These are phyloP conservation scores for Sabellastarte sp. DNA, from an alignment of 2,888 invertebrate genomes.

Conservation along the genomic window DNA sequence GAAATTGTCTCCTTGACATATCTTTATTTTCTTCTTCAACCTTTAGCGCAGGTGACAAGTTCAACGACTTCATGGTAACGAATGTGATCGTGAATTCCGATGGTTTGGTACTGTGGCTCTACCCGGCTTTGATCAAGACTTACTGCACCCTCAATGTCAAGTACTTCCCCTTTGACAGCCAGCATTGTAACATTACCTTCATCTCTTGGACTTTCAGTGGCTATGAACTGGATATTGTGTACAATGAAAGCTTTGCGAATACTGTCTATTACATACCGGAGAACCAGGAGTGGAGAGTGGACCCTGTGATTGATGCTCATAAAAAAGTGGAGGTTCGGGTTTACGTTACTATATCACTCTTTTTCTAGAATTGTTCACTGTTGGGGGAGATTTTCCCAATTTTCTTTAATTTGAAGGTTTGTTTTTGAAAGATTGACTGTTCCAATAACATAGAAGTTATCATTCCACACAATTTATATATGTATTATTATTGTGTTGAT, in stretches of 20 bases:
- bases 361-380: no score
- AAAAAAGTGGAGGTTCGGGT: no score
- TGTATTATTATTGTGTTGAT: no score
- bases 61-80: slow-evolving; percentile 51
- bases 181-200: slow-evolving; percentile 61
- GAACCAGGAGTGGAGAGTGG: slow-evolving; percentile 71
- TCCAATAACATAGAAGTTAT: no score
- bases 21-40: no score
- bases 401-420: no score
- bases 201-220: slow-evolving; percentile 63
- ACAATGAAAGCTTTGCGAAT: slow-evolving; percentile 30
- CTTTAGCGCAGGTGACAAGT: slow-evolving; percentile 36
- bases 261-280: slow-evolving; percentile 71
- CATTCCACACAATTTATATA: no score
- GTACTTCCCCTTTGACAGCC: slow-evolving; percentile 63
- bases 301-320: slow-evolving; percentile 28
- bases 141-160: slow-evolving; percentile 62
- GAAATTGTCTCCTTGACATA: no score
- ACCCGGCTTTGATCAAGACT: slow-evolving; percentile 61
- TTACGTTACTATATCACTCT: no score
- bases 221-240: slow-evolving; percentile 45
- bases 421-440: no score
- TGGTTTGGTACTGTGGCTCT: slow-evolving; percentile 63
- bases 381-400: no score
- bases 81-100: slow-evolving; percentile 61